phyloP scores from a whole-genome alignment of 2,888 invertebrate genomes.

The Synergus laeviventris region DNA sequence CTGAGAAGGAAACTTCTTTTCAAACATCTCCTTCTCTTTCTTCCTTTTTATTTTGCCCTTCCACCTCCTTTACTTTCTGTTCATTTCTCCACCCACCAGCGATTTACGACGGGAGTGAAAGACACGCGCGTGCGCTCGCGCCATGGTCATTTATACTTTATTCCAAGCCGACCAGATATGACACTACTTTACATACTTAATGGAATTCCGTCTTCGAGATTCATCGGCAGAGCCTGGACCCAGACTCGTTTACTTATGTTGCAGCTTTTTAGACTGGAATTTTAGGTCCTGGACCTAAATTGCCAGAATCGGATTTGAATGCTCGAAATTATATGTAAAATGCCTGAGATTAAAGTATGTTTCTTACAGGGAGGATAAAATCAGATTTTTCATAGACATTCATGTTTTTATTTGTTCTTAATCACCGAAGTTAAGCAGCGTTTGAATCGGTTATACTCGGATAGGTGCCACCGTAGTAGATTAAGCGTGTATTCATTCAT shows the following conservation, averaged over 20 bases:
- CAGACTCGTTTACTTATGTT: background rate
- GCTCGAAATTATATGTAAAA: background rate
- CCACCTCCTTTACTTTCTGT: background rate
- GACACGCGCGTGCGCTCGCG: constrained; percentile 27
- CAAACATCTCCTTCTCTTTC: background rate
- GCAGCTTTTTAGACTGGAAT: background rate
- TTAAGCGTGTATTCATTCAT: too few relatives aligned
- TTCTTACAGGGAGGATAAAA: background rate
- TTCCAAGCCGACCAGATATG: constrained; percentile 25
- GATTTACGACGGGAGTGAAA: constrained; percentile 27
- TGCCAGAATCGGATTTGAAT: constrained; percentile 10
- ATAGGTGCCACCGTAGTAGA: too few relatives aligned
- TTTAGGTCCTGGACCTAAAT: background rate
- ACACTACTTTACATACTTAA: constrained; percentile 20
- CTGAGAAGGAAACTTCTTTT: constrained; percentile 8
- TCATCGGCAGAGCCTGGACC: constrained; percentile 1
- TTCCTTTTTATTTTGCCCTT: background rate
- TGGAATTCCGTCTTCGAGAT: constrained; percentile 22
- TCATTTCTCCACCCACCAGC: constrained; percentile 31
- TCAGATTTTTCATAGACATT: too few relatives aligned
- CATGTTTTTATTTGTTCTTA: too few relatives aligned
- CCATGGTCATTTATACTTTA: background rate
- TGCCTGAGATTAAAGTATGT: background rate
- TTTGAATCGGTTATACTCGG: too few relatives aligned
- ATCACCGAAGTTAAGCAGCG: too few relatives aligned